phyloP scores from a whole-genome alignment of 2,888 invertebrate genomes.

The Gisinianus flammeolus region DNA sequence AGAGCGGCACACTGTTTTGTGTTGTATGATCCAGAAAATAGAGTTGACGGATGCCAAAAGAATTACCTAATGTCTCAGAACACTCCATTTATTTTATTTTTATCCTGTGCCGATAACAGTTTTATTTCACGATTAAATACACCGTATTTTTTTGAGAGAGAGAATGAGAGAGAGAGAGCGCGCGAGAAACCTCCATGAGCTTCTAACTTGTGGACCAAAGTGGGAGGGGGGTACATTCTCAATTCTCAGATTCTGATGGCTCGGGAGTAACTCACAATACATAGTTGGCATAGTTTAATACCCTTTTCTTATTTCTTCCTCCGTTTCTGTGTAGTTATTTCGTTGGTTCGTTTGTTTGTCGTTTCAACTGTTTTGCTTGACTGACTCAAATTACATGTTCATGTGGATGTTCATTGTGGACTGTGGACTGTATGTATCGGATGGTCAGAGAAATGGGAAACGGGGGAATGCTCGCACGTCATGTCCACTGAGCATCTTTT shows the following conservation, averaged over 20 bases:
- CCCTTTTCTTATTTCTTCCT: no score
- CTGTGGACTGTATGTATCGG: background rate
- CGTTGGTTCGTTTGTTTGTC: background rate
- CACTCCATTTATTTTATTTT: slow-evolving; percentile 51
- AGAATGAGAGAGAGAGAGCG: background rate
- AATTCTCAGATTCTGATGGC: no score
- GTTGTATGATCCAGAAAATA: slow-evolving; percentile 49
- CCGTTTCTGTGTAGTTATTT: background rate
- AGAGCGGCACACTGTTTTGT: slow-evolving; percentile 27
- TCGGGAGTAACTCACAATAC: no score
- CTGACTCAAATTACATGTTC: background rate
- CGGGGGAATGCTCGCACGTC: background rate
- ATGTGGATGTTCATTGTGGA: background rate
- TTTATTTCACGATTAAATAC: slow-evolving; percentile 46
- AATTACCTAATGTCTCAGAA: slow-evolving; percentile 47
- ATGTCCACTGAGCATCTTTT: slow-evolving; percentile 7
- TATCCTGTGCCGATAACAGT: slow-evolving; percentile 50
- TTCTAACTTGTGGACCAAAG: background rate
- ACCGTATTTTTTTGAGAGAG: background rate
- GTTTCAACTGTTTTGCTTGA: background rate
- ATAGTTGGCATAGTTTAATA: no score
- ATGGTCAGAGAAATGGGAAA: background rate
- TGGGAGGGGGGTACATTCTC: background rate
- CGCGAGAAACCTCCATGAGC: background rate
- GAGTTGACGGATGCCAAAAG: slow-evolving; percentile 45